A percentile compares a stretch with the other conserved stretches of the same genome.
These are phyloP conservation scores for Theristus sp. DNA, from an alignment of 2,888 invertebrate species.

Conservation along the genomic window DNA sequence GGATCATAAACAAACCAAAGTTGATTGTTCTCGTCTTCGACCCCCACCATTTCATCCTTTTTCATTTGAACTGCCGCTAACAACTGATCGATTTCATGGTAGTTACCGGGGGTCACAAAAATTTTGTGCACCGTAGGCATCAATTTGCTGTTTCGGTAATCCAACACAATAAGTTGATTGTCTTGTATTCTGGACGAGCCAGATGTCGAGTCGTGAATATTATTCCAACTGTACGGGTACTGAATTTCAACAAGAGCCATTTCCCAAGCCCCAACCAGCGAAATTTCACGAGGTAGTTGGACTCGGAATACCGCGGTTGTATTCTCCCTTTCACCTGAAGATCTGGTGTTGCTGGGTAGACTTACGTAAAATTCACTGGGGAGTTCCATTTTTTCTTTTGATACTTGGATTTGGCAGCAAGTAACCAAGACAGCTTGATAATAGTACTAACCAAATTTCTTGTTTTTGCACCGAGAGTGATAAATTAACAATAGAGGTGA, in stretches of 20 bases:
- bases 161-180: background rate
- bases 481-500: background rate
- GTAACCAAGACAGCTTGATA: background rate
- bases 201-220: background rate
- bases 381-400: too few relatives aligned
- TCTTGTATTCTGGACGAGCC: background rate
- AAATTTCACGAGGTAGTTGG: background rate
- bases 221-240: background rate
- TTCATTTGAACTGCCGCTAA: background rate
- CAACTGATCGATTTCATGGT: background rate
- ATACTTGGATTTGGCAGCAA: background rate
- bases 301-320: background rate
- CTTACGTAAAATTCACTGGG: conserved; percentile 4
- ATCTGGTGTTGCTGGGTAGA: conserved; percentile 5
- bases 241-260: background rate
- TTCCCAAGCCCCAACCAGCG: conserved; percentile 3
- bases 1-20: background rate
- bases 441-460: background rate
- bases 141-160: background rate
- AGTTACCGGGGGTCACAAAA: background rate
- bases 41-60: background rate
- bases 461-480: background rate
- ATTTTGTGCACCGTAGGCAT: background rate
- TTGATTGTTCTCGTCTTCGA: background rate
- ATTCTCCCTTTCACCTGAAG: background rate